These are phyloP conservation scores for Papilio polyxenes DNA, from an alignment of 1,140 invertebrate species.

Conservation along the genomic window DNA sequence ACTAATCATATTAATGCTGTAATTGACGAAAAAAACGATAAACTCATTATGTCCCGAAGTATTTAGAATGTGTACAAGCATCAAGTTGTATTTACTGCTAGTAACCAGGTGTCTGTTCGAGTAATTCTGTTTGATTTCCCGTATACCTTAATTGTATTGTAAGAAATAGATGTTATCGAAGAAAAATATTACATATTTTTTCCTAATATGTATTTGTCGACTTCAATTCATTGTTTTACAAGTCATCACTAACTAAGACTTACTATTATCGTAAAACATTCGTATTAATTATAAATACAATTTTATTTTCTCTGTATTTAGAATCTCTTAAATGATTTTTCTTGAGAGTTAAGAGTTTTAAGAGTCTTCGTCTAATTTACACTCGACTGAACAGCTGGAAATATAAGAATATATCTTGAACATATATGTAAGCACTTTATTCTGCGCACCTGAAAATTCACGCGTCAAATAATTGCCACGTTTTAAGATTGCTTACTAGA, in stretches of 20 bases:
- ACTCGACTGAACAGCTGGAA: neutral
- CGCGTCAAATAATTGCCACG: neutral
- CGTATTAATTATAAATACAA: neutral
- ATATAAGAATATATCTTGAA: slow-evolving; percentile 8
- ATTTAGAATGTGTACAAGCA: neutral
- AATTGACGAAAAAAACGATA: neutral
- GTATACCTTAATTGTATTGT: neutral
- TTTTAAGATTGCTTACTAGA: neutral
- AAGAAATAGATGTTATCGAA: neutral
- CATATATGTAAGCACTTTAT: neutral
- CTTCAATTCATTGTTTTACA: neutral
- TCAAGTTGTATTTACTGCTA: neutral
- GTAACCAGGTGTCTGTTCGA: slow-evolving; percentile 8
- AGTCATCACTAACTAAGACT: neutral
- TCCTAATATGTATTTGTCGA: neutral
- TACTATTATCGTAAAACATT: no score
- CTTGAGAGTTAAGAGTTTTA: neutral
- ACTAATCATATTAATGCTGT: no score
- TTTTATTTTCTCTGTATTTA: neutral
- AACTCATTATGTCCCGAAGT: neutral
- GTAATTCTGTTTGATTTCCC: neutral
- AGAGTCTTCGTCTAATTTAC: slow-evolving; percentile 7
- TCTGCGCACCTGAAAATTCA: neutral
- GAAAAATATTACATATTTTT: neutral
- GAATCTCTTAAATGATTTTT: neutral